Evolutionary conservation across 1,140 invertebrate species (phyloP), one percentile per base, ranked within the genome.

Genomic region (Idris sp.): DNA sequence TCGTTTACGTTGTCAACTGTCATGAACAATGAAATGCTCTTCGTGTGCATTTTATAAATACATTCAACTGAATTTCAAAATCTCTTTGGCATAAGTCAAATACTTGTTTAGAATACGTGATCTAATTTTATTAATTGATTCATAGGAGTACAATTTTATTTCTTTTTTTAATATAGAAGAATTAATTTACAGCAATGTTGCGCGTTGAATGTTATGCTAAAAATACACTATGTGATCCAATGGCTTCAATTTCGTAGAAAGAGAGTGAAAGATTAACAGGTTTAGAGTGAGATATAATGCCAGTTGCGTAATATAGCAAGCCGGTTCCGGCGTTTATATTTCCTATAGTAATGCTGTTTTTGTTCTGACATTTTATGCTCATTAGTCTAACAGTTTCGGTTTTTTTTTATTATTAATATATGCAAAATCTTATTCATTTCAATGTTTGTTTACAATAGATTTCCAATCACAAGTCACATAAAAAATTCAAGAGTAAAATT

Each of bases 141-240:
- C 51, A 59, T 61, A 44, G 30, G 16, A 26, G 41, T 31, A 4
- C 35, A 10, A 40, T 41, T 64, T 64, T 31, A 25, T 25, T 38
- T 38, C 30, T 58, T 53, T 71, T 67, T 61, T 61, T 44, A 51
- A n/a, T 59, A 53, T 10, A 18, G 46, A 25, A 4, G 31, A 46
- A 44, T 74, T 64, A 64, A 62, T 77, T 62, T 33, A 51, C 56
- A 31, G 38, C 43, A 44, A 25, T 4, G 25, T 19, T 18, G n/a
- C 16, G 25, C 28, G 46, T 61, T 62, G 30, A 16, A 53, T 46
- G 13, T 58, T 72, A 61, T 75, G 80, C 83, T 84, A 86, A 83
- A 84, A 84, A 86, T 86, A 86, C 62, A n/a, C 38, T 33, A 68
- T 51, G 72, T 74, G 77, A 83, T 84, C 83, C 81, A 84, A 82